Evolutionary conservation across 2,113 vertebrate species (phyloP), one percentile per base, ranked within the genome.

Genomic region (Arizona elegans): DNA sequence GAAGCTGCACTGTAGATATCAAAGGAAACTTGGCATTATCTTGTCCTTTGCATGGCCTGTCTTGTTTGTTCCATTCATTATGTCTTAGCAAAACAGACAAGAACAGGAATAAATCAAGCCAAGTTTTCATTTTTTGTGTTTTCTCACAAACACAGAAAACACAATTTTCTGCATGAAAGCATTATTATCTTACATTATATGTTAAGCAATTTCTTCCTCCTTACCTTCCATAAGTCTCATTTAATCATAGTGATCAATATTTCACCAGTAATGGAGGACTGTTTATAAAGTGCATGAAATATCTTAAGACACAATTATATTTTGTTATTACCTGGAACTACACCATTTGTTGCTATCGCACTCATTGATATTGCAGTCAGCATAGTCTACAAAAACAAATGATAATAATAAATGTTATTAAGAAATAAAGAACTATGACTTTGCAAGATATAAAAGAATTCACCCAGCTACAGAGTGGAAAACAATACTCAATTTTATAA

Each of bases 361-460:
- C 99, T 99, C 99, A 99, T 99, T 91, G 99, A 99, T 97, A 99
- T 99, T 87, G 99, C 98, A 0, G 99, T 99, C 95, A 99, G 97
- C 98, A 99, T 98, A 1, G 99, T 99, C 99, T 99, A 97, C 19
- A 90, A 75, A 97, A 75, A 96, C 38, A 87, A 87, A 26, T 0
- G 0, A 95, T 55, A 94, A 95, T 0, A 85, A 5, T 96, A 0
- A 33, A 93, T 1, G 29, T 90, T 65, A 62, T 13, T 54, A 86
- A 23, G 21, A 90, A 86, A 47, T 56, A 85, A 85, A 47, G 52
- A 85, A 47, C 8, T 15, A 50, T n/a, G 11, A 26, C 9, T 26
- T 38, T n/a, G 54, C 53, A 91, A 58, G 50, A 33, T 47, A 11
- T 53, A 88, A 1, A 86, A 58, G 38, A 13, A 47, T 15, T 33